Conservation (phyloP, 2,888 invertebrate genomes). For the Synergus japonicus region DNA sequence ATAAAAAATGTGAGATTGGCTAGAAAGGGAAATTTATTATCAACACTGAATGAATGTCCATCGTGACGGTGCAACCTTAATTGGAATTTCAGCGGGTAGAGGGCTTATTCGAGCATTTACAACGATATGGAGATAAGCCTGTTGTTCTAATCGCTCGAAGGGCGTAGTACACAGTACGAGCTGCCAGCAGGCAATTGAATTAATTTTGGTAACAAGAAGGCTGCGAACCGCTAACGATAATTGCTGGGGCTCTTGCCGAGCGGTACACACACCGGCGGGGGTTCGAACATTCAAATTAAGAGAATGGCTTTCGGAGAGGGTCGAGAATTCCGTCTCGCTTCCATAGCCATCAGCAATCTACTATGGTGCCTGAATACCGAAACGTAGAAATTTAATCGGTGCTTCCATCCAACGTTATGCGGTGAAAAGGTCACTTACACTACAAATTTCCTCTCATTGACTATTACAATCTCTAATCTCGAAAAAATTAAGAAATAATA, state of each 20-base stretch:
- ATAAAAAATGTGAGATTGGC: no score
- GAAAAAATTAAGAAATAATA: no score
- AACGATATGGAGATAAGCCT: slow-evolving; percentile 57
- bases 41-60: not conserved
- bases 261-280: slow-evolving; percentile 28
- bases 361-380: slow-evolving; percentile 30
- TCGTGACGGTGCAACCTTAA: slow-evolving; percentile 16
- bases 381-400: slow-evolving; percentile 37
- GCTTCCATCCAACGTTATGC: not conserved
- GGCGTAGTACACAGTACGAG: slow-evolving; percentile 47
- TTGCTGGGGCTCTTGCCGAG: slow-evolving; percentile 50
- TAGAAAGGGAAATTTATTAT: not conserved
- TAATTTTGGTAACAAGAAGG: slow-evolving; percentile 64
- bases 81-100: slow-evolving; percentile 40
- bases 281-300: slow-evolving; percentile 56
- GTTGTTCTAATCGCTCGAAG: slow-evolving; percentile 60
- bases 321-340: slow-evolving; percentile 29
- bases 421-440: slow-evolving; percentile 19
- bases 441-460: not conserved
- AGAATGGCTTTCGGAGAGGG: slow-evolving; percentile 45
- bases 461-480: not conserved
- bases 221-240: slow-evolving; percentile 63
- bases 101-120: slow-evolving; percentile 36
- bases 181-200: slow-evolving; percentile 60
- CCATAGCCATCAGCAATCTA: slow-evolving; percentile 8